phyloP scores from a whole-genome alignment of 2,113 vertebrate genomes.

The Notarius lentiginosus region DNA sequence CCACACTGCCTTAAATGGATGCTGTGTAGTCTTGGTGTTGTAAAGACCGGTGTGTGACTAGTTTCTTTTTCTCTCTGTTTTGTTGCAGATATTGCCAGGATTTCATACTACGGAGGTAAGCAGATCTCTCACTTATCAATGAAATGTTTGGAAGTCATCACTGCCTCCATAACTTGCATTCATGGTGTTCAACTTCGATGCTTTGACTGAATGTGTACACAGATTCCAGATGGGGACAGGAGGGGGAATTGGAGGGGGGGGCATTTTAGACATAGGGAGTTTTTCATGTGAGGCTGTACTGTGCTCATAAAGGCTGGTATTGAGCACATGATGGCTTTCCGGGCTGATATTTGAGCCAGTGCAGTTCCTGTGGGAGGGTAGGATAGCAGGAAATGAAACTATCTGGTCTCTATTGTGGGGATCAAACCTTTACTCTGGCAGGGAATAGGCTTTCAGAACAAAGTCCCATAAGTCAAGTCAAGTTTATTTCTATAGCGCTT shows the following conservation, averaged over 20 bases:
- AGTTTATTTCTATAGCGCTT: too few relatives aligned
- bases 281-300: constrained; percentile 15
- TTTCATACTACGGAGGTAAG: constrained; percentile 83
- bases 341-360: constrained; percentile 46
- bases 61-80: constrained; percentile 48
- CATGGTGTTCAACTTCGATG: background rate
- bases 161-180: background rate
- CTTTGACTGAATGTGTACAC: background rate
- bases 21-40: background rate
- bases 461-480: background rate
- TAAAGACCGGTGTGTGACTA: constrained; percentile 11
- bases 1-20: constrained; percentile 32
- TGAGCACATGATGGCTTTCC: constrained; percentile 31
- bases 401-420: constrained; percentile 21
- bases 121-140: constrained; percentile 22
- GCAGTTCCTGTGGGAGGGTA: constrained; percentile 35
- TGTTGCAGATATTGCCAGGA: constrained; percentile 84
- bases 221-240: constrained; percentile 1
- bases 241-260: background rate
- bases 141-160: background rate
- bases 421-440: background rate
- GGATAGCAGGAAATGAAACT: constrained; percentile 38
- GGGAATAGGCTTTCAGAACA: background rate
- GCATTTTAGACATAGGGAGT: constrained; percentile 19
- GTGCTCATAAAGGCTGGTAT: constrained; percentile 35